Percentiles rank a stretch among this genome's conserved stretches.
Conservation (phyloP, 2,888 invertebrate species). For the Agelastica alni region DNA sequence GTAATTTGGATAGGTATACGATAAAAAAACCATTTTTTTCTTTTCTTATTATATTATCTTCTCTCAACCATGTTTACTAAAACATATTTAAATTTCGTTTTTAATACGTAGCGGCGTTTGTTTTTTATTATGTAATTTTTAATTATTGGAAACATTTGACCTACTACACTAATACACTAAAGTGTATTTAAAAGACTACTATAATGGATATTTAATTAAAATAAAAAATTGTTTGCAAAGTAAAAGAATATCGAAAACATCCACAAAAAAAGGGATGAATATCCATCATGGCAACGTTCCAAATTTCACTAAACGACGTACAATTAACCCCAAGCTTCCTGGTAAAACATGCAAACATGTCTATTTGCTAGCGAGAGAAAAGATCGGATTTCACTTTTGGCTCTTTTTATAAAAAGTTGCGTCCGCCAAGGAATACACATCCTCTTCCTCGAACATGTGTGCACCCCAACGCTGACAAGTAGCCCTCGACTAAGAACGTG, state of each 20-base stretch:
- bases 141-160: no score
- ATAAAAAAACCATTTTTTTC: no score
- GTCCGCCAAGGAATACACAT: slow-evolving; percentile 43
- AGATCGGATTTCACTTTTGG: slow-evolving; percentile 40
- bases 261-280: no score
- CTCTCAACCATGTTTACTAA: no score
- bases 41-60: no score
- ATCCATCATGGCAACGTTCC: neutral
- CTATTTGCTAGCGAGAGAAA: slow-evolving; percentile 23
- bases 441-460: slow-evolving; percentile 45
- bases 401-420: slow-evolving; percentile 40
- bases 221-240: neutral
- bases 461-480: slow-evolving; percentile 33
- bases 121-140: no score
- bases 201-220: neutral
- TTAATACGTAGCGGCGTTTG: no score
- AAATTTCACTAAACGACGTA: slow-evolving; percentile 17
- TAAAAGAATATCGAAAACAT: no score
- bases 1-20: no score
- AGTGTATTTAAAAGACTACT: no score
- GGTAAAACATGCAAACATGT: slow-evolving; percentile 31
- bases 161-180: no score
- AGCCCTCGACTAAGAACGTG: slow-evolving; percentile 3
- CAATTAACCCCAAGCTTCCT: slow-evolving; percentile 39
- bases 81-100: no score